Conservation (phyloP, 1,140 invertebrate genomes). For the Colletes gigas region DNA sequence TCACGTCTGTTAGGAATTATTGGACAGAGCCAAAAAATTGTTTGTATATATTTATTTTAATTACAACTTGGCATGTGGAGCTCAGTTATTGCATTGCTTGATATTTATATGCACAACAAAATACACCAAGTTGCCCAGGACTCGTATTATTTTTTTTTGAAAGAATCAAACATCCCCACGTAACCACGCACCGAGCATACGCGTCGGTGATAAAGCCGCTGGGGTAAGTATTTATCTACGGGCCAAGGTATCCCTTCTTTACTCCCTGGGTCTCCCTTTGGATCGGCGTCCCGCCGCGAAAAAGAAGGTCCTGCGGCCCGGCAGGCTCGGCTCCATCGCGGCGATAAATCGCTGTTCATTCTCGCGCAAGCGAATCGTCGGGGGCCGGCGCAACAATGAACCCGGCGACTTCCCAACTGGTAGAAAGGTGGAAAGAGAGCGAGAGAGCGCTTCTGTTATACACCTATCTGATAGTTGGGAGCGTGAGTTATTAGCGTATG, state of each 20-base stretch:
- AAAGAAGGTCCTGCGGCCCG: slow-evolving; percentile 54
- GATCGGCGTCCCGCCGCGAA: slow-evolving; percentile 60
- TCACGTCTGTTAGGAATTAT: too few species aligned
- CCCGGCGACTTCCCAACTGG: background rate
- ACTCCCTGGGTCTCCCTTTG: slow-evolving; percentile 27
- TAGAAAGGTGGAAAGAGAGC: background rate
- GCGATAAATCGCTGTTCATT: slow-evolving; percentile 66
- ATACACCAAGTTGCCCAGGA: too few species aligned
- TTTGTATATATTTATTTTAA: too few species aligned
- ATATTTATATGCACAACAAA: too few species aligned
- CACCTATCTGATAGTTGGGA: slow-evolving; percentile 66
- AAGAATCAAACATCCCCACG: background rate
- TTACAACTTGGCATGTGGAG: too few species aligned
- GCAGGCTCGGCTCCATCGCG: background rate
- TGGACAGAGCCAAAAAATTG: too few species aligned
- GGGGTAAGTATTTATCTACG: slow-evolving; percentile 62
- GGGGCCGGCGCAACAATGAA: slow-evolving; percentile 43
- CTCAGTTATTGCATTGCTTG: too few species aligned
- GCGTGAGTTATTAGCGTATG: slow-evolving; percentile 66
- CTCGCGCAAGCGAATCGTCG: slow-evolving; percentile 54
- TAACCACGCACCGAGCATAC: background rate
- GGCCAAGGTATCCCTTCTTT: slow-evolving; percentile 23
- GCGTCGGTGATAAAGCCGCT: slow-evolving; percentile 58
- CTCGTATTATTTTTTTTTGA: too few species aligned
- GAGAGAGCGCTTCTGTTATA: slow-evolving; percentile 31